Evolutionary conservation across 2,113 vertebrate genomes (phyloP), one percentile per base, ranked within the genome.

Genomic region (Myotis yumanensis): DNA sequence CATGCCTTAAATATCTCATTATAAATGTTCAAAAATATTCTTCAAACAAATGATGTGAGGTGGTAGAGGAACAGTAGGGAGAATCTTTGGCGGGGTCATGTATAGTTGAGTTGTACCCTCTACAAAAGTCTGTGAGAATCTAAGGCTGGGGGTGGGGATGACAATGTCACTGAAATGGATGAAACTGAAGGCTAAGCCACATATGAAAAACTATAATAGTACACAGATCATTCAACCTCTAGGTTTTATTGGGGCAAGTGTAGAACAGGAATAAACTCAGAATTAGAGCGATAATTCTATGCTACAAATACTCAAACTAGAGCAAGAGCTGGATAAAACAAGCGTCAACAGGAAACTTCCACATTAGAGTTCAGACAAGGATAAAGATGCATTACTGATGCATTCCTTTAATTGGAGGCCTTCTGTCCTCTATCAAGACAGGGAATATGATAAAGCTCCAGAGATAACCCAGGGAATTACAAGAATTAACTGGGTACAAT

Each of bases 361-460:
- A 28, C 0, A 32, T 0, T 2, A 25, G 5, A 23, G 17, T 48
- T 4, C 22, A 40, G 10, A 16, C 0, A 16, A 64, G 30, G 22
- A 57, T 28, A 7, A 66, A 52, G 22, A 30, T 0, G 16, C 23
- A 3, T 14, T 37, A 17, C 11, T 54, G 16, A 28, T 1, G 18
- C 1, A 4, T 37, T 77, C 32, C 54, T 51, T 43, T 28, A 8
- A 25, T 0, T 28, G 37, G 35, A n/a, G 9, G 18, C 4, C 4
- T 1, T 11, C 3, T n/a, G 25, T 40, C 46, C n/a, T 35, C 43
- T 52, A 20, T 20, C 32, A 64, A 40, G 32, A 69, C 1, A 20
- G 20, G 18, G 28, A 18, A 30, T 28, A n/a, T 25, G 30, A 11
- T 37, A 7, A 43, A 30, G 2, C 30, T 35, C 32, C 37, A 22